These are phyloP conservation scores for Manis crassicaudata DNA, from an alignment of 2,797 vertebrate genomes.

Conservation along the genomic window DNA sequence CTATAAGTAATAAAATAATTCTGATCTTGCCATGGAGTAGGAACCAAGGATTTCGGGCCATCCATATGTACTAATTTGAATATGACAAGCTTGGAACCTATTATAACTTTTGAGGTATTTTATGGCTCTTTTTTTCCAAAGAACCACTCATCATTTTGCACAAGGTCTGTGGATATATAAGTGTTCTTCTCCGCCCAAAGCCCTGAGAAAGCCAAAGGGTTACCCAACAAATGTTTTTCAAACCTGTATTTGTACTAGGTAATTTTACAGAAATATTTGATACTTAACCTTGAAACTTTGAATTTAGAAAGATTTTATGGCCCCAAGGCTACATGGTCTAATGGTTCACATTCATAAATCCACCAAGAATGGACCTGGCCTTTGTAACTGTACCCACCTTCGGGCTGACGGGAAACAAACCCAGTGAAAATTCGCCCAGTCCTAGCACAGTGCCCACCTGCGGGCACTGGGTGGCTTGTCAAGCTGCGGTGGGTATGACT, in stretches of 20 bases:
- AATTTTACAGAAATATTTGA: constrained; percentile 68
- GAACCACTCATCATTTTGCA: constrained; percentile 49
- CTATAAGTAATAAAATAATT: constrained; percentile 62
- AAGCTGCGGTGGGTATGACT: neutral
- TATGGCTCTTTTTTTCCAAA: constrained; percentile 59
- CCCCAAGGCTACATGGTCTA: constrained; percentile 42
- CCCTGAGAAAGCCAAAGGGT: constrained; percentile 59
- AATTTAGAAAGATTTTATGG: constrained; percentile 52
- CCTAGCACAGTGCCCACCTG: neutral
- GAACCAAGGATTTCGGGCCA: constrained; percentile 36
- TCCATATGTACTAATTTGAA: constrained; percentile 64
- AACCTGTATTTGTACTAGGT: constrained; percentile 56
- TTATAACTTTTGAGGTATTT: constrained; percentile 71
- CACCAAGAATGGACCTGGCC: neutral
- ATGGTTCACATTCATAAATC: constrained; percentile 53
- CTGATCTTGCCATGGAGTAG: constrained; percentile 19
- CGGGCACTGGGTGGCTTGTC: neutral
- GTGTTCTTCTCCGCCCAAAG: constrained; percentile 56
- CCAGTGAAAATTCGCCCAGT: neutral
- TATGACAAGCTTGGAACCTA: constrained; percentile 58
- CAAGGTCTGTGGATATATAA: constrained; percentile 32
- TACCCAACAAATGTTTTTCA: constrained; percentile 60
- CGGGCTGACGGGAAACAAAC: neutral
- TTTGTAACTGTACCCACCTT: neutral
- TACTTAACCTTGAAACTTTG: constrained; percentile 62